Percentiles rank a stretch among this genome's conserved stretches.
These are phyloP conservation scores for Sesia apiformis DNA, from an alignment of 2,888 invertebrate genomes.

Conservation along the genomic window DNA sequence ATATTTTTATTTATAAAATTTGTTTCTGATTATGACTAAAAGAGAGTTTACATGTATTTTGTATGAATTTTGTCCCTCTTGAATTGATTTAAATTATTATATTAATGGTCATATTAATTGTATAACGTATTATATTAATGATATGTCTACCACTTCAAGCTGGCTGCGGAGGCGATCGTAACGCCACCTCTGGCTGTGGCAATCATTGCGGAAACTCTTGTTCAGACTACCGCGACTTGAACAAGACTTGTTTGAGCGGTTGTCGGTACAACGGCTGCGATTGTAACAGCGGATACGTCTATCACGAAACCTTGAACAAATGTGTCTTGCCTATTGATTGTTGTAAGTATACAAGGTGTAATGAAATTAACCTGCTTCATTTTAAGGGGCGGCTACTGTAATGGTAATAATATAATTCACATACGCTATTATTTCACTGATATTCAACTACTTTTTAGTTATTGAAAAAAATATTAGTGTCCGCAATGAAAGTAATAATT, in stretches of 20 bases:
- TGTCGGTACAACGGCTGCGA: slow-evolving; percentile 48
- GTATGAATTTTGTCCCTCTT: no score
- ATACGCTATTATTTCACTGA: no score
- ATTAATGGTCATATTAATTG: no score
- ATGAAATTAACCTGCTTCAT: neutral
- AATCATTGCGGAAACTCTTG: slow-evolving; percentile 49
- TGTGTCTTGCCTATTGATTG: slow-evolving; percentile 40
- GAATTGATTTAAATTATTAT: no score
- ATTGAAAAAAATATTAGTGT: no score
- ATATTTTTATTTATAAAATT: no score
- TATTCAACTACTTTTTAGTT: no score
- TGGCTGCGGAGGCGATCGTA: slow-evolving; percentile 37
- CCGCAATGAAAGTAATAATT: no score
- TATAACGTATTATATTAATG: no score
- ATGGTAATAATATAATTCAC: neutral
- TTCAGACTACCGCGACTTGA: slow-evolving; percentile 35
- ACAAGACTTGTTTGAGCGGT: slow-evolving; percentile 43
- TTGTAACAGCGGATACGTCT: slow-evolving; percentile 38
- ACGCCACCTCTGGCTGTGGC: slow-evolving; percentile 47
- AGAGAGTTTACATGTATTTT: no score
- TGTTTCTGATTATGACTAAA: no score
- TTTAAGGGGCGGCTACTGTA: neutral
- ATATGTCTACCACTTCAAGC: slow-evolving; percentile 12
- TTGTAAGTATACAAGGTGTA: slow-evolving; percentile 24
- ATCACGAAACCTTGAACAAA: slow-evolving; percentile 23